Percentiles rank a stretch among this genome's conserved stretches.
These are phyloP conservation scores for Dromius quadrimaculatus DNA, from an alignment of 2,888 invertebrate genomes.

Conservation along the genomic window DNA sequence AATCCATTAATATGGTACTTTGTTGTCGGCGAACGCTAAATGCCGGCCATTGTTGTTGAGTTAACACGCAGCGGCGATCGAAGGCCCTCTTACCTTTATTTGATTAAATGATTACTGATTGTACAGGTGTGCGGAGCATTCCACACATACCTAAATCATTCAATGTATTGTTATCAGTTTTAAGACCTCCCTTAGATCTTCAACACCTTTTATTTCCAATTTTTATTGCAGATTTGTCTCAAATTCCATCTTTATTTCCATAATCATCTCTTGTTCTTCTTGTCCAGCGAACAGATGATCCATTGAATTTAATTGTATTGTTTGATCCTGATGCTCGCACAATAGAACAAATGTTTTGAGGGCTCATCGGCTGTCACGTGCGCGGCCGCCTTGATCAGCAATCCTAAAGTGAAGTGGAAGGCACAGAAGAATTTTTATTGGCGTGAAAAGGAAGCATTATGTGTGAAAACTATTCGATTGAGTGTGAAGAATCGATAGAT, in stretches of 20 bases:
- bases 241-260: no score
- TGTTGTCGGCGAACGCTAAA: conserved; percentile 47
- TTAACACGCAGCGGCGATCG: conserved; percentile 10
- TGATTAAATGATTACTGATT: conserved; percentile 65
- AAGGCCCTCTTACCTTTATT: conserved; percentile 57
- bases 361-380: conserved; percentile 38
- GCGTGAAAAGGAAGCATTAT: conserved; percentile 37
- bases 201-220: no score
- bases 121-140: conserved; percentile 62
- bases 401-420: background rate
- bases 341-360: conserved; percentile 50
- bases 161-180: conserved; percentile 60
- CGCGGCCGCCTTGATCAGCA: background rate
- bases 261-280: background rate
- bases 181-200: no score
- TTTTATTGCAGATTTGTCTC: no score
- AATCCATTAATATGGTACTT: conserved; percentile 60
- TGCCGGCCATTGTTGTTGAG: conserved; percentile 43
- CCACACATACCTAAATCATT: conserved; percentile 61
- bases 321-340: conserved; percentile 51
- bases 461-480: conserved; percentile 49
- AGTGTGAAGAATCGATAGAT: background rate
- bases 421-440: conserved; percentile 37
- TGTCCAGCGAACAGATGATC: conserved; percentile 40
- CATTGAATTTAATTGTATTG: conserved; percentile 51